Evolutionary conservation across 2,888 invertebrate genomes (phyloP).

Genomic region (Eupithecia exiguata): DNA sequence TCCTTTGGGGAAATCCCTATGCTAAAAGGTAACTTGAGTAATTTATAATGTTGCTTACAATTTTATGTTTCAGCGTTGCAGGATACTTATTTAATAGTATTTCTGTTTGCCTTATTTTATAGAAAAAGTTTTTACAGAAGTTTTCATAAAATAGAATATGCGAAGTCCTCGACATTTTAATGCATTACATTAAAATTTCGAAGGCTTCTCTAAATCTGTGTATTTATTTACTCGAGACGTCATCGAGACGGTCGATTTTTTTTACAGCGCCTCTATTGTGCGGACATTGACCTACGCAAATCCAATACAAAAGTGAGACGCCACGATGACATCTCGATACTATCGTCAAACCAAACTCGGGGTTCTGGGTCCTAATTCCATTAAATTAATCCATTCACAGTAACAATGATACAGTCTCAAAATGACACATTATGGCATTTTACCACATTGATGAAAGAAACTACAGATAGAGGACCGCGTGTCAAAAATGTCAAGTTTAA

Average conservation of each 20-base stretch:
- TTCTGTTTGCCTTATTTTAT: neutral
- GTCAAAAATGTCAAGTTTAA: too few relatives aligned
- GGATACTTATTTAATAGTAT: neutral
- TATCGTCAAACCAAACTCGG: neutral
- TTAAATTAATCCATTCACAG: too few relatives aligned
- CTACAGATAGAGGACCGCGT: too few relatives aligned
- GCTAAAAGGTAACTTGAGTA: neutral
- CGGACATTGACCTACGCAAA: neutral
- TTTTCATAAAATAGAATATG: neutral
- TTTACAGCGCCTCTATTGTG: neutral
- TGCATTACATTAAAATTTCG: too few relatives aligned
- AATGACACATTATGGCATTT: too few relatives aligned
- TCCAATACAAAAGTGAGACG: neutral
- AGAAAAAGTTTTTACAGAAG: neutral
- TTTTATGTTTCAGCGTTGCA: neutral
- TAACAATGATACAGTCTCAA: too few relatives aligned
- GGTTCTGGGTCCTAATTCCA: neutral
- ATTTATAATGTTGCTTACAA: neutral
- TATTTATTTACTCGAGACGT: neutral
- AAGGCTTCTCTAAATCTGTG: neutral
- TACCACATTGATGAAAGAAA: too few relatives aligned
- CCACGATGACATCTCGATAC: neutral
- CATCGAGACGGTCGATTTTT: neutral
- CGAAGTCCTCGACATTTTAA: too few relatives aligned
- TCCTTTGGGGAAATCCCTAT: neutral